These are phyloP conservation scores for Globodera ellingtonae DNA, from an alignment of 1,140 invertebrate species.

Conservation along the genomic window DNA sequence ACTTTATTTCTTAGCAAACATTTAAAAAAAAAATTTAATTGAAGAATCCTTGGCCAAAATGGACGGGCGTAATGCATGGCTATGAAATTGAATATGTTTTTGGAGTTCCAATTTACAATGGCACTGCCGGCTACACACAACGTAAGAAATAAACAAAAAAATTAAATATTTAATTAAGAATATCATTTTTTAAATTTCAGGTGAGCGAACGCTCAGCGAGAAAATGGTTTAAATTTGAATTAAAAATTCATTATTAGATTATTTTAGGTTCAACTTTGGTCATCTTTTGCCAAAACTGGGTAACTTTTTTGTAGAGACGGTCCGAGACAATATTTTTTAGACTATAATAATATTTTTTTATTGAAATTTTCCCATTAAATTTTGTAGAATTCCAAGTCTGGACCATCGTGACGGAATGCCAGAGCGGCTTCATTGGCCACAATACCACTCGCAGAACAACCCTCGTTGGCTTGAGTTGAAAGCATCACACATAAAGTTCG, in stretches of 20 bases:
- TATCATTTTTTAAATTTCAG: neutral
- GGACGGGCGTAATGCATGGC: constrained; percentile 93
- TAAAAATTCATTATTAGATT: neutral
- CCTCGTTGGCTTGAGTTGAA: constrained; percentile 61
- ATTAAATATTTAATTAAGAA: constrained; percentile 14
- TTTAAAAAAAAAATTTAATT: neutral
- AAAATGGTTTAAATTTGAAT: constrained; percentile 40
- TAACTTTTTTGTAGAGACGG: constrained; percentile 22
- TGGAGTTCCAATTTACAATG: constrained; percentile 63
- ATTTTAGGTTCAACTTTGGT: constrained; percentile 53
- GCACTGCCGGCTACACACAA: constrained; percentile 56
- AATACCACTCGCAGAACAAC: constrained; percentile 52
- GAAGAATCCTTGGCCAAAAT: constrained; percentile 85
- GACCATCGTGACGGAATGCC: constrained; percentile 30
- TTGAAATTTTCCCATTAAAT: neutral
- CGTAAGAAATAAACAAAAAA: constrained; percentile 23
- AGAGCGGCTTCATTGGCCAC: constrained; percentile 54
- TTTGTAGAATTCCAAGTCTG: constrained; percentile 14
- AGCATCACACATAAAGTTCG: constrained; percentile 50
- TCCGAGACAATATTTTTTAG: no score
- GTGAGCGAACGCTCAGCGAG: constrained; percentile 38
- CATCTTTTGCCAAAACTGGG: constrained; percentile 58
- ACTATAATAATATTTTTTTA: no score
- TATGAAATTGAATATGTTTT: constrained; percentile 78
- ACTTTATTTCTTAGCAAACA: neutral